Conservation (phyloP, 2,888 invertebrate genomes). For the Ethmia dodecea region DNA sequence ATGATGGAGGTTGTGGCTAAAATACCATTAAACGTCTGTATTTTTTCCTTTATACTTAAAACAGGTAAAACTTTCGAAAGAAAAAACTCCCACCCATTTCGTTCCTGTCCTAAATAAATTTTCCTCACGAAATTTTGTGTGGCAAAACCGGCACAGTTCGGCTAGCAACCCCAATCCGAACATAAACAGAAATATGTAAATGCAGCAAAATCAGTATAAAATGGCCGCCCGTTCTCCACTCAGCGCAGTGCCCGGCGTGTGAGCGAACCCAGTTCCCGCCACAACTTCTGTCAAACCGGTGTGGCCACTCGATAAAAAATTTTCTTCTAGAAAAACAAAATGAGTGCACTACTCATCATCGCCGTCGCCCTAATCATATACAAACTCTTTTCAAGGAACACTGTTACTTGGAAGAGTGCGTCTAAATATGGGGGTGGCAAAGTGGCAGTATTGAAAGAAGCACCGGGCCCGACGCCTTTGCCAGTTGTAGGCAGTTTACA, state of each 20-base stretch:
- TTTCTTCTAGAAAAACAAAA: conserved; percentile 52
- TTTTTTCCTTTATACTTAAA: no score
- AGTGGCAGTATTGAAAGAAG: conserved; percentile 42
- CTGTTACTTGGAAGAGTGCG: conserved; percentile 31
- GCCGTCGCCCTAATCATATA: conserved; percentile 42
- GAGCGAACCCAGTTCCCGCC: conserved; percentile 44
- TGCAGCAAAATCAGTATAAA: conserved; percentile 31
- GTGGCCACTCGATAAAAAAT: conserved; percentile 51
- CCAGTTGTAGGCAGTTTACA: conserved; percentile 86
- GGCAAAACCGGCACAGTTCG: no score
- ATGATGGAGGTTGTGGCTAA: no score
- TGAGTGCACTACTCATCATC: conserved; percentile 58
- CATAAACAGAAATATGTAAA: conserved; percentile 29
- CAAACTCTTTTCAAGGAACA: conserved; percentile 43
- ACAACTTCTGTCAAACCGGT: conserved; percentile 41
- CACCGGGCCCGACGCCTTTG: conserved; percentile 81
- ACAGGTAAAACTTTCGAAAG: no score
- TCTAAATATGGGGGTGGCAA: conserved; percentile 37
- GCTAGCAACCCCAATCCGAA: no score
- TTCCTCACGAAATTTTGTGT: no score
- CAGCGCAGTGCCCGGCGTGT: conserved; percentile 31
- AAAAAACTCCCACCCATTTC: no score
- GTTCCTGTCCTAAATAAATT: no score
- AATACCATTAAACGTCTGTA: no score
- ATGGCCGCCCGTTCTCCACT: conserved; percentile 13